Percentiles rank a stretch among this genome's conserved stretches.
Conservation (phyloP, 1,140 invertebrate species). For the Plodia interpunctella region DNA sequence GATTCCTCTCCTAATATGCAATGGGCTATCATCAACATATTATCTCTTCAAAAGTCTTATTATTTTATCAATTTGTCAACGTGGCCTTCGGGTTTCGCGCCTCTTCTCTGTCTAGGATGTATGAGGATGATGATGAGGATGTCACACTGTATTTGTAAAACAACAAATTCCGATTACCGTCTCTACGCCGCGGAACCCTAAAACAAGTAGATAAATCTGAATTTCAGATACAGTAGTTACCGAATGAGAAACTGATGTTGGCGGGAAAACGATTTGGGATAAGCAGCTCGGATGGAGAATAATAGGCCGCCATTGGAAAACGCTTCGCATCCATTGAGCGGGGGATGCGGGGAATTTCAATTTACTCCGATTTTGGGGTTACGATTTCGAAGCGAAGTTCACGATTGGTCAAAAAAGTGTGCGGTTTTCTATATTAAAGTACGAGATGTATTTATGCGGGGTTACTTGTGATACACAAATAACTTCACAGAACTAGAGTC, state of each 20-base stretch:
- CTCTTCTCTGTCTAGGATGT: too few relatives aligned
- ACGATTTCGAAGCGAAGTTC: not conserved
- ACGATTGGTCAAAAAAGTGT: not conserved
- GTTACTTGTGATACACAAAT: too few relatives aligned
- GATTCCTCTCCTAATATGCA: too few relatives aligned
- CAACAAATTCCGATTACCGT: not conserved
- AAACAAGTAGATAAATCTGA: conserved; percentile 5
- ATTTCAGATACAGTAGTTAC: not conserved
- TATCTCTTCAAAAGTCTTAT: too few relatives aligned
- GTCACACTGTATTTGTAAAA: too few relatives aligned
- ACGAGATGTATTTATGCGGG: too few relatives aligned
- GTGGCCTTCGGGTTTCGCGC: too few relatives aligned
- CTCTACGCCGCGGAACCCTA: not conserved
- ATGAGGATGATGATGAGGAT: too few relatives aligned
- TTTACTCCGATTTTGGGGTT: conserved; percentile 9
- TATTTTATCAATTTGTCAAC: too few relatives aligned
- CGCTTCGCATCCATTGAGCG: conserved; percentile 21
- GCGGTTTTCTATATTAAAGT: too few relatives aligned
- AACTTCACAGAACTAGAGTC: too few relatives aligned
- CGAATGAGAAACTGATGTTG: conserved; percentile 6
- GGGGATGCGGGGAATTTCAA: conserved; percentile 9
- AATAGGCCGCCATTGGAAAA: conserved; percentile 22
- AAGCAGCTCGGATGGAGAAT: conserved; percentile 18
- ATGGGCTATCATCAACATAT: too few relatives aligned
- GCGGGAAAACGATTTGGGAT: conserved; percentile 2